Conservation (phyloP, 2,797 vertebrate species). For the Xyrichtys novacula region DNA sequence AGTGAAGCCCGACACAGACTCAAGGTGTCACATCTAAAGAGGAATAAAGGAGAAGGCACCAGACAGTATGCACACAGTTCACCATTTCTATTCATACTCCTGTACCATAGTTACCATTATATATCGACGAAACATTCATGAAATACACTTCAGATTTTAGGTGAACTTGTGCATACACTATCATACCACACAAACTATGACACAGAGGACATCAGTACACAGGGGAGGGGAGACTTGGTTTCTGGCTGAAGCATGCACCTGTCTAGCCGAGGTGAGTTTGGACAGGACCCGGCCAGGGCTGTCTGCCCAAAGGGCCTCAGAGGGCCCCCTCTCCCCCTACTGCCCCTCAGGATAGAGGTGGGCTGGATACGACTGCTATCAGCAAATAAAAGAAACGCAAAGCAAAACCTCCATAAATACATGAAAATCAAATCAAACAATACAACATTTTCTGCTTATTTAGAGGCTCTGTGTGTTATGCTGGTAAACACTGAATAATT, state of each 20-base stretch:
- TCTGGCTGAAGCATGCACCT: conserved; percentile 87
- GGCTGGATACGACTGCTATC: conserved; percentile 82
- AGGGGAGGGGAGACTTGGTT: conserved; percentile 49
- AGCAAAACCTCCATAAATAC: conserved; percentile 25
- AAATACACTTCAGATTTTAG: neutral
- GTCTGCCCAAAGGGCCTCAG: conserved; percentile 87
- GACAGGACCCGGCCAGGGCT: conserved; percentile 84
- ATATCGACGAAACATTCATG: neutral
- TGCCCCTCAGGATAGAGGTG: conserved; percentile 85
- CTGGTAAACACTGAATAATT: too few species aligned
- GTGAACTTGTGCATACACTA: conserved; percentile 21
- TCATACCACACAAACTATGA: conserved; percentile 23
- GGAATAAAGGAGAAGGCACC: conserved; percentile 22
- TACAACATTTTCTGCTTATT: neutral
- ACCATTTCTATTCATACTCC: too few species aligned
- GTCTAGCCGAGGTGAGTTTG: conserved; percentile 88
- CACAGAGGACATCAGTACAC: conserved; percentile 19
- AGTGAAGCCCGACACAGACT: conserved; percentile 1
- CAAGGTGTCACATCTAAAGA: conserved; percentile 19
- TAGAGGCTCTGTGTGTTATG: neutral
- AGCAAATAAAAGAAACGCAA: conserved; percentile 49
- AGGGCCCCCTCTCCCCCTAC: conserved; percentile 80
- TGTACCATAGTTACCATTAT: neutral
- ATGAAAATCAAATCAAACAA: conserved; percentile 30
- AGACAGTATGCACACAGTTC: conserved; percentile 19